Evolutionary conservation across 1,140 invertebrate species (phyloP).

Genomic region (Penaeus vannamei): DNA sequence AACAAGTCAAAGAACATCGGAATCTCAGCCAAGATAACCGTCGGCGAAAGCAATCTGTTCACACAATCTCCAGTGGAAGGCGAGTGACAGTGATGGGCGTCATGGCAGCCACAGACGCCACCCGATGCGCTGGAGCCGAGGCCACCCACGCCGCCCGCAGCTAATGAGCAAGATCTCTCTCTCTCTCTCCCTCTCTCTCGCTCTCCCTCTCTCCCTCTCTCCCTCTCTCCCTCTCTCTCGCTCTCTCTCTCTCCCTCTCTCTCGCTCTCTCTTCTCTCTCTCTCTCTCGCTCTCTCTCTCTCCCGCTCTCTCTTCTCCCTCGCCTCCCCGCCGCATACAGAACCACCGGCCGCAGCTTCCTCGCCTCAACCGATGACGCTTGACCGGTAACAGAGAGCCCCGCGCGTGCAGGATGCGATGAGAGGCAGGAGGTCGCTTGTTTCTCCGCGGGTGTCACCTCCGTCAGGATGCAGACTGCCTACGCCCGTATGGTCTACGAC

Average conservation of each 20-base stretch:
- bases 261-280: background rate
- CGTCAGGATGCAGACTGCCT: conserved; percentile 55
- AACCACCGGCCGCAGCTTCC: background rate
- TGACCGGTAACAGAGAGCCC: background rate
- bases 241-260: background rate
- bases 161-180: too few species aligned
- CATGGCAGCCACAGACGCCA: too few species aligned
- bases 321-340: background rate
- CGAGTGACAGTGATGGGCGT: too few species aligned
- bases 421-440: background rate
- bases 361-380: too few species aligned
- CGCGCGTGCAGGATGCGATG: background rate
- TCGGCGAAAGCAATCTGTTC: too few species aligned
- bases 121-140: too few species aligned
- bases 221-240: background rate
- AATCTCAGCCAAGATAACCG: too few species aligned
- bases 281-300: background rate
- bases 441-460: background rate
- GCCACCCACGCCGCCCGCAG: too few species aligned
- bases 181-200: background rate
- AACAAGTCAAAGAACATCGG: too few species aligned
- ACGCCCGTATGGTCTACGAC: conserved; percentile 48
- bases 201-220: background rate
- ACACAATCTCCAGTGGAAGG: too few species aligned
- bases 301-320: background rate